Base-by-base conservation (phyloP, 2,888 invertebrate genomes). In the Caenorhabditis sp. region DNA sequence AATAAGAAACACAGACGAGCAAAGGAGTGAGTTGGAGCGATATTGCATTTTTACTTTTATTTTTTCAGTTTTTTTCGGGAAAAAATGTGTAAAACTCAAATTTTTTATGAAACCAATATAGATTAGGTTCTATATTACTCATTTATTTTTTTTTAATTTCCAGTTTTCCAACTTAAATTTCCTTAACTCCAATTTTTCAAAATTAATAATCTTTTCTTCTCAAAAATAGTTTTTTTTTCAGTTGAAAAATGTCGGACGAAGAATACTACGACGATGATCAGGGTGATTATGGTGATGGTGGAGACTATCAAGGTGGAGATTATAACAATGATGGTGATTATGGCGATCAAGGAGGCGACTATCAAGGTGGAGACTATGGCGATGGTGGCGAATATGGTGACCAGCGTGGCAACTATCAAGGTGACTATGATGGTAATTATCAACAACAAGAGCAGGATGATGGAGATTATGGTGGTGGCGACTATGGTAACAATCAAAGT, bases 201-300 rank as follows among this genome's bases (percentile, higher is more conserved):
- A 14, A 23, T n/a, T 25, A 7, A 7, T 54, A 21, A 25, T 21
- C 12, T 57, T 7, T 58, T 27, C 14, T 27, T 26, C 23, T 49
- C 12, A 25, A 23, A 57, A 57, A 52, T 27, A 26, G 43, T 10
- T 17, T 14, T 10, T 10, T 43, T 43, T 43, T 43, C 43, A 43
- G 43, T 36, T 36, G 17, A 43, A 60, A 50, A 59, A 67, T 67
- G 67, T 67, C 67, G 53, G 67, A 67, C 67, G 67, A 67, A 17
- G 67, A 67, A 21, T 49, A 67, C 36, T 58, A 58, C 10, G 77
- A 73, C 59, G 70, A 79, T 0, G 70, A 72, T 12, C 59, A 78
- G 12, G 57, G 70, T 25, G 62, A 49, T 43, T 17, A 43, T 10
- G 31, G 31, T 31, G 31, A 31, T 31, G 31, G 66, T 26, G 59